These are phyloP conservation scores for Drosophila navojoa DNA, from an alignment of 1,140 invertebrate genomes.

Conservation along the genomic window DNA sequence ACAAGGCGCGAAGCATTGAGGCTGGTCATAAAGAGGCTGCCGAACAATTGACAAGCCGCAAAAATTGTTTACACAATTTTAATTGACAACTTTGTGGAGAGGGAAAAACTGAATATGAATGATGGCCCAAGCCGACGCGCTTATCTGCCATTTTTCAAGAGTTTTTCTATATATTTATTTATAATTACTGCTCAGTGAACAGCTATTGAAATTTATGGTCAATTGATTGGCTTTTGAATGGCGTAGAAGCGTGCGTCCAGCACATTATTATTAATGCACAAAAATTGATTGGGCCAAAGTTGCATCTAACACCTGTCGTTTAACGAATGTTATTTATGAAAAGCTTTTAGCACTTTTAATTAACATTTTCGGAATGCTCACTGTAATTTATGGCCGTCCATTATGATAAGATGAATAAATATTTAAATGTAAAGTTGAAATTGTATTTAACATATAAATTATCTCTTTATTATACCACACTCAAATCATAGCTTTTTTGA, in stretches of 20 bases:
- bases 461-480: neutral
- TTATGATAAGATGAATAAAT: slow-evolving; percentile 55
- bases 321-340: slow-evolving; percentile 41
- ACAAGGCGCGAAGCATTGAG: slow-evolving; percentile 34
- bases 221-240: slow-evolving; percentile 77
- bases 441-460: slow-evolving; percentile 7
- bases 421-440: slow-evolving; percentile 25
- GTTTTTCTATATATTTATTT: slow-evolving; percentile 9
- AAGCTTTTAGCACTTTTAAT: slow-evolving; percentile 72
- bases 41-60: slow-evolving; percentile 59
- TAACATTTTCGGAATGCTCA: slow-evolving; percentile 35
- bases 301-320: slow-evolving; percentile 46
- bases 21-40: slow-evolving; percentile 26
- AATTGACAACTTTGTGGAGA: slow-evolving; percentile 28
- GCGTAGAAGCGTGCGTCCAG: slow-evolving; percentile 56
- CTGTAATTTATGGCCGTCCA: slow-evolving; percentile 53
- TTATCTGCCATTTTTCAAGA: slow-evolving; percentile 35
- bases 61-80: slow-evolving; percentile 55
- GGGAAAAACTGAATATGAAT: slow-evolving; percentile 57
- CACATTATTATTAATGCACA: slow-evolving; percentile 58
- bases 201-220: slow-evolving; percentile 75
- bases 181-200: slow-evolving; percentile 31
- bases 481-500: neutral
- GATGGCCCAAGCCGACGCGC: slow-evolving; percentile 67
- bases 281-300: slow-evolving; percentile 12